Base-by-base conservation (phyloP, 2,113 vertebrate species). In the Alces alces region DNA sequence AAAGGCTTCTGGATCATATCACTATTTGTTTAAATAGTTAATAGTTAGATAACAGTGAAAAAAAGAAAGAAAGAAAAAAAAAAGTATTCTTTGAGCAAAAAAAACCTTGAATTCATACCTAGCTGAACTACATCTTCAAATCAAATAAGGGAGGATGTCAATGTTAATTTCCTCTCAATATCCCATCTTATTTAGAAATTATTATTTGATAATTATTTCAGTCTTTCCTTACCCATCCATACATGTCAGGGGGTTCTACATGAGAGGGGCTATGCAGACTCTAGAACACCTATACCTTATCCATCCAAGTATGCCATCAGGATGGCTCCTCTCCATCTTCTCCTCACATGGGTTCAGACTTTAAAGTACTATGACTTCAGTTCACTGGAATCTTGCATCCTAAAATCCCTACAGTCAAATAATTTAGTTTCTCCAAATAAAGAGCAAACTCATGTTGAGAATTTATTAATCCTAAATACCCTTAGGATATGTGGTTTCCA, bases 351-450 rank as follows among this genome's bases (percentile, higher is more conserved):
- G 36, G 54, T 84, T 91, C 86, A 91, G 47, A 95, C 36, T 83
- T 96, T 76, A 66, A 96, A 73, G 47, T 43, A 39, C 25, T 50
- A 57, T 25, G 23, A 97, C 73, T 95, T 89, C 45, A 78, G 43
- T 97, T 76, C 87, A 27, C 84, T 88, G 64, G 50, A 21, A 93
- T 57, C 58, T 7, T 86, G 17, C 12, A 61, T 86, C 28, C 55
- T 94, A 86, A 97, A 95, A 88, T 95, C 80, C 91, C 91, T 96
- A 33, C 47, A 97, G 88, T 95, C 82, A 85, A 95, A 96, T 96
- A 96, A 97, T 93, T 97, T 86, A 60, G 39, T 52, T 95, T 97
- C 96, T 91, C 95, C 92, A 76, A n/a, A 64, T 45, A 91, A 55
- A 94, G 30, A 90, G 82, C 39, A 90, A 96, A 93, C 43, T 91